phyloP scores from a whole-genome alignment of 2,113 vertebrate species.

The Vulpes ferrilata region DNA sequence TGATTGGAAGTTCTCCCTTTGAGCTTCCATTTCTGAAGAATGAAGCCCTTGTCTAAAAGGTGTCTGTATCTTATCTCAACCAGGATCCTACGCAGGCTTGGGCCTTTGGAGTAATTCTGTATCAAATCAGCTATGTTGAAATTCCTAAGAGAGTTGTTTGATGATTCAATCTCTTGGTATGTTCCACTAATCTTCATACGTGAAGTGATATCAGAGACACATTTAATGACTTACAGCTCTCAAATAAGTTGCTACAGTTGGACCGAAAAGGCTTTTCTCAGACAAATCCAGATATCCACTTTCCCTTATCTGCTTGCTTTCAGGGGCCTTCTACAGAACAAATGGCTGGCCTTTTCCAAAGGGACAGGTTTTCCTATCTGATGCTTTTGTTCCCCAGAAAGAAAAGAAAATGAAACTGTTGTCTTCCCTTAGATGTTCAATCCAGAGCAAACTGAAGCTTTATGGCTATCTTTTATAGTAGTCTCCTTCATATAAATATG shows the following conservation, averaged over 20 bases:
- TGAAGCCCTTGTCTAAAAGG: conserved; percentile 55
- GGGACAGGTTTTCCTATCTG: conserved; percentile 60
- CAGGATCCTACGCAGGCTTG: conserved; percentile 17
- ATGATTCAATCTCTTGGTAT: conserved; percentile 76
- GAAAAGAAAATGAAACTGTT: conserved; percentile 66
- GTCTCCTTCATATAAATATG: conserved; percentile 62
- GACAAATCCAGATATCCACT: conserved; percentile 68
- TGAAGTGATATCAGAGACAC: conserved; percentile 74
- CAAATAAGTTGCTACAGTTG: conserved; percentile 66
- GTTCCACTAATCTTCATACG: conserved; percentile 76
- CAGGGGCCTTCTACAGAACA: conserved; percentile 32
- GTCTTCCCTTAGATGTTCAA: conserved; percentile 61
- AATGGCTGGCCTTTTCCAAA: conserved; percentile 72
- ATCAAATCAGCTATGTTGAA: conserved; percentile 41
- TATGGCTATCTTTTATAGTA: conserved; percentile 55
- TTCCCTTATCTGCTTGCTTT: conserved; percentile 57
- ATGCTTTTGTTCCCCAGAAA: conserved; percentile 68
- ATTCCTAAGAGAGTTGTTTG: conserved; percentile 74
- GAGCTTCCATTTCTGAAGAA: conserved; percentile 48
- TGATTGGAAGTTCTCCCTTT: neutral
- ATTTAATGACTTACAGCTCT: conserved; percentile 77
- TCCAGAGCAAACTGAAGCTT: conserved; percentile 69
- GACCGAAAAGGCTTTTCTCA: conserved; percentile 66
- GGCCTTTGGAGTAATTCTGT: conserved; percentile 35
- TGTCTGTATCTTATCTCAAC: conserved; percentile 65